A percentile compares a stretch with the other conserved stretches of the same genome.
Conservation (phyloP, 2,888 invertebrate genomes). For the Philereme transversata region DNA sequence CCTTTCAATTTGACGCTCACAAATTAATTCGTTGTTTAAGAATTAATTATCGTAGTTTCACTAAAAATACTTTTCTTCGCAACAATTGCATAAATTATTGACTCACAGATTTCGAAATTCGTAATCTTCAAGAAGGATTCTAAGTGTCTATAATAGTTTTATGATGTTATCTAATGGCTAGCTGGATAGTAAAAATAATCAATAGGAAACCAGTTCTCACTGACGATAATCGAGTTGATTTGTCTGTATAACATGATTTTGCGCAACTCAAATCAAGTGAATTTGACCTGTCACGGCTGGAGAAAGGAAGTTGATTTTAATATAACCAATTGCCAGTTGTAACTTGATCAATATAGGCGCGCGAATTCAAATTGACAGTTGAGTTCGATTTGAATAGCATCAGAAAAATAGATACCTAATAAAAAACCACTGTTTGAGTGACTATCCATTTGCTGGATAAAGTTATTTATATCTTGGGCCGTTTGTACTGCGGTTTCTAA, state of each 20-base stretch:
- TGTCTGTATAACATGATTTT: conserved; percentile 7
- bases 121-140: conserved; percentile 17
- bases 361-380: no score
- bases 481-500: no score
- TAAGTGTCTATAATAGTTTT: conserved; percentile 23
- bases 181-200: conserved; percentile 1
- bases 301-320: background rate
- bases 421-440: no score
- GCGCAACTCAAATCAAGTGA: conserved; percentile 1
- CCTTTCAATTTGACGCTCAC: conserved; percentile 19
- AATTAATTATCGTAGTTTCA: conserved; percentile 29
- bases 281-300: background rate
- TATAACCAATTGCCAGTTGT: no score
- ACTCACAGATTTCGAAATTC: conserved; percentile 31
- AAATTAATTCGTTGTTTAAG: conserved; percentile 25
- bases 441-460: no score
- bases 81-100: conserved; percentile 35
- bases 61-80: conserved; percentile 26
- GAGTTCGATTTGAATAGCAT: no score
- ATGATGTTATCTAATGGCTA: conserved; percentile 16
- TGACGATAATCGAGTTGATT: conserved; percentile 4
- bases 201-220: conserved; percentile 12
- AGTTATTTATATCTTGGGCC: no score
- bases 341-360: no score
- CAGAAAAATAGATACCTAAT: no score